Conservation (phyloP, 2,113 vertebrate genomes). For the Pollimyrus isidori region DNA sequence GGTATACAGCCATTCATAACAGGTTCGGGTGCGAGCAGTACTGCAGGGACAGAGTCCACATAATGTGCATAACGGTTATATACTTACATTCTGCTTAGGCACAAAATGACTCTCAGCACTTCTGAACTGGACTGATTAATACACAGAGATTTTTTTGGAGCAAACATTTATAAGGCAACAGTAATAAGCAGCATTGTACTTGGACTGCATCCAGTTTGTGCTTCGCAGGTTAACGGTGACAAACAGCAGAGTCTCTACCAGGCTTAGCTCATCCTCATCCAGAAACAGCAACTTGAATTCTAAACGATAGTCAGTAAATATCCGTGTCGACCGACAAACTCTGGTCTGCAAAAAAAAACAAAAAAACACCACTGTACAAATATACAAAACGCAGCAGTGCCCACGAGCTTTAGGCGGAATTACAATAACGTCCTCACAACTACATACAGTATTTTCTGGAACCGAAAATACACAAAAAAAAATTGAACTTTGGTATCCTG, state of each 20-base stretch:
- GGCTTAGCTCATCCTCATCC: background rate
- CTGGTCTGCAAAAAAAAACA: background rate
- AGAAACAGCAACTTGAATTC: background rate
- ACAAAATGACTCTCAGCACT: background rate
- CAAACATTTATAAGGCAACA: background rate
- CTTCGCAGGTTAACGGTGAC: background rate
- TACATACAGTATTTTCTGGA: background rate
- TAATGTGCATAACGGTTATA: background rate
- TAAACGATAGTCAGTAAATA: background rate
- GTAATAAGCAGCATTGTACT: background rate
- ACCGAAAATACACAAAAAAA: background rate
- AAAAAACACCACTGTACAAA: background rate
- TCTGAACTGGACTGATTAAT: background rate
- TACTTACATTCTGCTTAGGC: background rate
- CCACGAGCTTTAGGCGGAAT: background rate
- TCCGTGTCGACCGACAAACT: background rate
- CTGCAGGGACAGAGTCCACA: background rate
- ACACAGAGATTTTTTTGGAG: background rate
- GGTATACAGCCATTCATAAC: background rate
- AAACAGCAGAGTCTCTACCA: background rate
- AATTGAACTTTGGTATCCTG: background rate
- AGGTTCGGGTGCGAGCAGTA: background rate
- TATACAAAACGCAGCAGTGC: background rate
- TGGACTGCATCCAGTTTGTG: background rate
- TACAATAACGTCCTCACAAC: background rate